Base-by-base conservation (phyloP, 2,113 vertebrate genomes). In the Taxidea taxus region DNA sequence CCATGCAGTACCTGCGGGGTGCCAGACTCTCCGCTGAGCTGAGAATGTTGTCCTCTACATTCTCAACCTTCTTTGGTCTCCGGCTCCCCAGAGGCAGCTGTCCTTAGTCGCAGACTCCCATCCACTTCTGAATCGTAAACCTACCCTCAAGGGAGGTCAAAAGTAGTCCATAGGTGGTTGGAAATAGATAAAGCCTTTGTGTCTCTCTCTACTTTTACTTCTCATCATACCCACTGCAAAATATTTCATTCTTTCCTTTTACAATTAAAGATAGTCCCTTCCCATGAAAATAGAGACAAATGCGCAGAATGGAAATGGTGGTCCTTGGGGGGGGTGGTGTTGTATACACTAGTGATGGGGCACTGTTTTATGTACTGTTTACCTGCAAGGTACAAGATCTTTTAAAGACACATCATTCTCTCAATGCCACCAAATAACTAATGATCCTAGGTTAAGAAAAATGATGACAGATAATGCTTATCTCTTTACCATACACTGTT, bases 1-100 rank as follows among this genome's bases (percentile, higher is more conserved):
- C 8, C 10, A 2, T 49, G n/a, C 1, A 23, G 8, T 60, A 44
- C 6, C 66, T 37, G 0, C 0, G 3, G 84, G 6, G 0, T 51
- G 15, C 25, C n/a, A n/a, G 39, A 1, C 25, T 94, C 54, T 90
- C 5, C 58, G 31, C 27, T 51, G 9, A 81, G 25, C 18, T 7
- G 6, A 90, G 72, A 80, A 42, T 7, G 6, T 2, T 47, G 11
- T 74, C 60, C 15, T 74, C 54, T 39, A 3, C 9, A 2, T 27
- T 68, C 23, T 16, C 54, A 90, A 62, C 29, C 25, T 25, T 0
- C 37, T 12, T 3, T 72, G 44, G 9, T 62, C 44, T 37, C 1
- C 0, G 7, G 18, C 4, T 6, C 14, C 18, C 29, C 9, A 39
- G 42, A 39, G 83, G 13, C 16, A 51, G 23, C 34, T 37, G 47